Conservation (phyloP, 2,797 vertebrate genomes). For the Leucoraja ocellata region DNA sequence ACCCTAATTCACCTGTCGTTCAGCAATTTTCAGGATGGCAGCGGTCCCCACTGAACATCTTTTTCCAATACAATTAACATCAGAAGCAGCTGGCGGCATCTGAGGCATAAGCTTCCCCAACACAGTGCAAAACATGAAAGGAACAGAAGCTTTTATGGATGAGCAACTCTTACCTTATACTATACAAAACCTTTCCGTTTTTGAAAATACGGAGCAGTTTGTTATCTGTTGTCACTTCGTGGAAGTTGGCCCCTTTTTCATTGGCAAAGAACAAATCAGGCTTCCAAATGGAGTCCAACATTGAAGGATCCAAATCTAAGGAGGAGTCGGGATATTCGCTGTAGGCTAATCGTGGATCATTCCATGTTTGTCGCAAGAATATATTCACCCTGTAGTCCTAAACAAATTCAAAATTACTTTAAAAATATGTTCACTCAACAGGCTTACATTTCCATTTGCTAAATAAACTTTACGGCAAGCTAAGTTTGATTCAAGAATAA, state of each 20-base stretch:
- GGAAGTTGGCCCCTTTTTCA: conserved; percentile 96
- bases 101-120: neutral
- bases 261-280: conserved; percentile 98
- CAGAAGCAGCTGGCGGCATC: neutral
- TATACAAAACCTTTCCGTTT: conserved; percentile 90
- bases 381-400: conserved; percentile 99
- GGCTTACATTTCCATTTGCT: neutral
- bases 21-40: neutral
- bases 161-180: conserved; percentile 75
- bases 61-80: neutral
- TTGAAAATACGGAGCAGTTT: conserved; percentile 94
- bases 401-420: conserved; percentile 50
- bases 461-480: neutral
- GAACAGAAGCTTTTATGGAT: neutral
- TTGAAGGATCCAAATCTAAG: conserved; percentile 92
- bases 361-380: conserved; percentile 97
- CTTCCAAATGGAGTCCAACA: conserved; percentile 98
- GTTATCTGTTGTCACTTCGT: conserved; percentile 96
- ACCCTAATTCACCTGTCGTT: neutral
- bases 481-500: neutral
- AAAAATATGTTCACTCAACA: neutral
- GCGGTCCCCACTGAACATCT: neutral
- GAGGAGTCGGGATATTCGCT: conserved; percentile 94
- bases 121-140: neutral
- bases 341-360: conserved; percentile 88